A percentile compares a stretch with the other conserved stretches of the same genome.
Conservation (phyloP, 2,113 vertebrate genomes). For the Verasper variegatus region DNA sequence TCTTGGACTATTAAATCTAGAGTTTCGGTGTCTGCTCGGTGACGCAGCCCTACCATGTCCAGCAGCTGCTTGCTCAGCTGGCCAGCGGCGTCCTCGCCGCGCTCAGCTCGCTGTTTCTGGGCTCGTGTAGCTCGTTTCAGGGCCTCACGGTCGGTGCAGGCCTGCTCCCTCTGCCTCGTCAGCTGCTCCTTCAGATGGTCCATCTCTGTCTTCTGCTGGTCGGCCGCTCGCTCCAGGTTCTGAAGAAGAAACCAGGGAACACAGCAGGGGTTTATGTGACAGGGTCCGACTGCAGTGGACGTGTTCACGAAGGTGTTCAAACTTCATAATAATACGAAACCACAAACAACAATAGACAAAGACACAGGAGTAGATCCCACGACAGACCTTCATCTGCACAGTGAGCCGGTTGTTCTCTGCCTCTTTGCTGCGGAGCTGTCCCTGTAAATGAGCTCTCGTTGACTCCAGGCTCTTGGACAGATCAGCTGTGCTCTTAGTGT, state of each 20-base stretch:
- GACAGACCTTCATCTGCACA: constrained; percentile 86
- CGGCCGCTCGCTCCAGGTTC: constrained; percentile 87
- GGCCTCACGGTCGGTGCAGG: constrained; percentile 85
- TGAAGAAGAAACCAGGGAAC: constrained; percentile 54
- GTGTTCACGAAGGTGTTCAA: too few relatives aligned
- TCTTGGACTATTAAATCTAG: neutral
- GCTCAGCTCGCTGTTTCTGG: constrained; percentile 89
- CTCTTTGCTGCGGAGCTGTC: constrained; percentile 88
- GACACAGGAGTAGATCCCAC: neutral
- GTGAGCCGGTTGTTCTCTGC: constrained; percentile 88
- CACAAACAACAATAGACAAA: neutral
- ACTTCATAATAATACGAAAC: too few relatives aligned
- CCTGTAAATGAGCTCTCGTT: constrained; percentile 87
- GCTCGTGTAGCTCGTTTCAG: constrained; percentile 87
- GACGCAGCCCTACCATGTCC: constrained; percentile 83
- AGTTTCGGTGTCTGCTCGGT: neutral
- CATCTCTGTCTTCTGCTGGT: constrained; percentile 84
- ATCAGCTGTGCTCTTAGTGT: constrained; percentile 82
- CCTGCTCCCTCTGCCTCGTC: constrained; percentile 80
- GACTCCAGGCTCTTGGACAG: constrained; percentile 87
- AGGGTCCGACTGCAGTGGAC: neutral
- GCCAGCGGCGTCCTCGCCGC: constrained; percentile 83
- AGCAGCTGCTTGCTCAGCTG: constrained; percentile 84
- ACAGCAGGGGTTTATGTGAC: neutral
- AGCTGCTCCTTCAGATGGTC: constrained; percentile 83